Percentiles rank a stretch among this genome's conserved stretches.
These are phyloP conservation scores for Parapristionchus giblindavisi DNA, from an alignment of 2,888 invertebrate genomes.

Conservation along the genomic window DNA sequence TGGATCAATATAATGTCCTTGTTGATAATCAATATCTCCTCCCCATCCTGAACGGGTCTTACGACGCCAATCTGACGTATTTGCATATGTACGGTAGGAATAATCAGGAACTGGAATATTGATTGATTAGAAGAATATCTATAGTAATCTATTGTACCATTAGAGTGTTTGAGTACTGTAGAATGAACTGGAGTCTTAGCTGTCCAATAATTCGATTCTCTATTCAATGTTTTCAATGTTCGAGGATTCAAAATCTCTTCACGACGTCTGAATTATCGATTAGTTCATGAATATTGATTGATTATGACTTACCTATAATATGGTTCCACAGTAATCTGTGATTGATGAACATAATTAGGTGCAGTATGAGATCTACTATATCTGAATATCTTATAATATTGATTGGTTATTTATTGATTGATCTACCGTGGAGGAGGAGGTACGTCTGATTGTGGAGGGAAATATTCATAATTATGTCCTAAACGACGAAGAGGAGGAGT, in stretches of 20 bases:
- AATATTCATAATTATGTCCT: constrained; percentile 28
- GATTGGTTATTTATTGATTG: not conserved
- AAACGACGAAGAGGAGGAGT: constrained; percentile 30
- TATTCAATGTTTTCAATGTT: not conserved
- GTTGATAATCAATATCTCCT: constrained; percentile 6
- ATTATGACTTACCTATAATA: constrained; percentile 21
- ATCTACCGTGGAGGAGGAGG: constrained; percentile 15
- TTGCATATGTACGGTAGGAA: constrained; percentile 5
- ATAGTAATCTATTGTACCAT: not conserved
- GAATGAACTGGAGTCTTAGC: not conserved
- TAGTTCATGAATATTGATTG: not conserved
- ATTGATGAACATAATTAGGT: constrained; percentile 12
- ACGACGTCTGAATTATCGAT: not conserved
- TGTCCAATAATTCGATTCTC: constrained; percentile 24
- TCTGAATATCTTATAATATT: not conserved
- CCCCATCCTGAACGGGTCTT: constrained; percentile 8
- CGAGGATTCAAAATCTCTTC: constrained; percentile 34
- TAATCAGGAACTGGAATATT: constrained; percentile 14
- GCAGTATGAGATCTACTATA: constrained; percentile 17
- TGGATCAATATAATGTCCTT: not conserved
- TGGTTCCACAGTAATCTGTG: constrained; percentile 12
- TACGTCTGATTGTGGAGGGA: not conserved
- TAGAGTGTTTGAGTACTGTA: not conserved
- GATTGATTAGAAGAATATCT: not conserved
- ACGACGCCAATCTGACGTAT: constrained; percentile 25